Evolutionary conservation across 2,888 invertebrate species (phyloP).

Genomic region (Phasia obesa): DNA sequence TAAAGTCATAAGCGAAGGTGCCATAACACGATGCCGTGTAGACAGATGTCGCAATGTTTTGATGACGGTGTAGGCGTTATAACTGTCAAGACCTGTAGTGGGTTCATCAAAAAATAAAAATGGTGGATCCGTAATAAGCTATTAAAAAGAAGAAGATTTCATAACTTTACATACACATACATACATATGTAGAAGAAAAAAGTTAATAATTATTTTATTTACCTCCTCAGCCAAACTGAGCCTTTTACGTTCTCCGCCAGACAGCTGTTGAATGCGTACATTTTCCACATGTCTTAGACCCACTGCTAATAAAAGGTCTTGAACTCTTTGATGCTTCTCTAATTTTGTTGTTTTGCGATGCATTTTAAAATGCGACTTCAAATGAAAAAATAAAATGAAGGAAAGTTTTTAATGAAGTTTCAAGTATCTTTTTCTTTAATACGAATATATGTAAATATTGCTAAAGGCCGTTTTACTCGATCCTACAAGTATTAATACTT

Average conservation of each 20-base stretch:
- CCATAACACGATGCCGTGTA: constrained; percentile 81
- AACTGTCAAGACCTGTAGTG: constrained; percentile 95
- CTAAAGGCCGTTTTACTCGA: too few species aligned
- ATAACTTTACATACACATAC: too few species aligned
- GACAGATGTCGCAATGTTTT: constrained; percentile 86
- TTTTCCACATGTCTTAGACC: constrained; percentile 88
- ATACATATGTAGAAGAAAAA: not conserved
- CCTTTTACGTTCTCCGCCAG: constrained; percentile 94
- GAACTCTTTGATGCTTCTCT: constrained; percentile 78
- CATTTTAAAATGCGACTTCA: constrained; percentile 90
- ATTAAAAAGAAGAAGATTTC: constrained; percentile 50
- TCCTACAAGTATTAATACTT: too few species aligned
- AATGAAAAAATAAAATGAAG: not conserved
- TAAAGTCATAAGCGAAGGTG: constrained; percentile 75
- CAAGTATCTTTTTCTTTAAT: too few species aligned
- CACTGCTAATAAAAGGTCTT: constrained; percentile 84
- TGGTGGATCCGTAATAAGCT: constrained; percentile 93
- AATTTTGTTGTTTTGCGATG: constrained; percentile 84
- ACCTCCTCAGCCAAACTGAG: constrained; percentile 94
- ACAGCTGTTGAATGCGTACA: constrained; percentile 89
- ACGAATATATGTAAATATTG: too few species aligned
- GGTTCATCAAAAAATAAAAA: constrained; percentile 97
- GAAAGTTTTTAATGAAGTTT: not conserved
- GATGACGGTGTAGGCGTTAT: constrained; percentile 91
- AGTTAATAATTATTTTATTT: constrained; percentile 22